phyloP scores from a whole-genome alignment of 35 echinoderm and acorn worm species.

The Stichopus chloronotus region DNA sequence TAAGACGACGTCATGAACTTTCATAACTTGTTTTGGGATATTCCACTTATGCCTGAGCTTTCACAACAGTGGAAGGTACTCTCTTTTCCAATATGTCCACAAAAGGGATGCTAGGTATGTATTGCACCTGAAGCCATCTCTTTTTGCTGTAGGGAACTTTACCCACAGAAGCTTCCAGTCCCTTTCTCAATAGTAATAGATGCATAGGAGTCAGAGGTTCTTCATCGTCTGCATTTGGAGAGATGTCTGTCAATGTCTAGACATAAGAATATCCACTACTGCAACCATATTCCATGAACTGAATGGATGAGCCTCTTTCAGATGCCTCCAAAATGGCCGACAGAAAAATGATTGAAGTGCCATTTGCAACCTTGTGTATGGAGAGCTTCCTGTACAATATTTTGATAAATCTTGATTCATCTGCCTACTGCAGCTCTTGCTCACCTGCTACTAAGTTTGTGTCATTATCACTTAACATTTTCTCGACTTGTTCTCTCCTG shows the following conservation, averaged over 20 bases:
- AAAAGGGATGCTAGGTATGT: not conserved
- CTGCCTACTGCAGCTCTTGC: slow-evolving; percentile 42
- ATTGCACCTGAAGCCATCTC: too few species aligned
- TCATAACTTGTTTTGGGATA: not conserved
- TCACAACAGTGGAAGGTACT: too few species aligned
- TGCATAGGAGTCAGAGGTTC: slow-evolving; percentile 29
- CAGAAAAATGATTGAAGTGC: not conserved
- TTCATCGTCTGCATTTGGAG: slow-evolving; percentile 8
- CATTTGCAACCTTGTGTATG: slow-evolving; percentile 19
- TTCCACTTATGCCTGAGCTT: not conserved
- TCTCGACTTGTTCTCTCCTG: slow-evolving; percentile 46
- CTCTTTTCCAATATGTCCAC: too few species aligned
- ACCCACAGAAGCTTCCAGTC: slow-evolving; percentile 4
- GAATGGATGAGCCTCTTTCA: not conserved
- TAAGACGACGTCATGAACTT: too few species aligned
- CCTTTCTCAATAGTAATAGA: slow-evolving; percentile 18
- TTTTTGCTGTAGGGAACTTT: too few species aligned
- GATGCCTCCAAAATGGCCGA: too few species aligned
- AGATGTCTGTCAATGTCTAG: slow-evolving; percentile 32
- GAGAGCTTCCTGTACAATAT: slow-evolving; percentile 26
- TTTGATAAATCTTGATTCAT: not conserved
- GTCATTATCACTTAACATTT: too few species aligned
- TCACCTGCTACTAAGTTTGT: slow-evolving; percentile 69
- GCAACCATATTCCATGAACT: not conserved
- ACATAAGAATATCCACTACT: slow-evolving; percentile 22